These are phyloP conservation scores for Drosophila baimaii DNA, from an alignment of 1,140 invertebrate species.

Conservation along the genomic window DNA sequence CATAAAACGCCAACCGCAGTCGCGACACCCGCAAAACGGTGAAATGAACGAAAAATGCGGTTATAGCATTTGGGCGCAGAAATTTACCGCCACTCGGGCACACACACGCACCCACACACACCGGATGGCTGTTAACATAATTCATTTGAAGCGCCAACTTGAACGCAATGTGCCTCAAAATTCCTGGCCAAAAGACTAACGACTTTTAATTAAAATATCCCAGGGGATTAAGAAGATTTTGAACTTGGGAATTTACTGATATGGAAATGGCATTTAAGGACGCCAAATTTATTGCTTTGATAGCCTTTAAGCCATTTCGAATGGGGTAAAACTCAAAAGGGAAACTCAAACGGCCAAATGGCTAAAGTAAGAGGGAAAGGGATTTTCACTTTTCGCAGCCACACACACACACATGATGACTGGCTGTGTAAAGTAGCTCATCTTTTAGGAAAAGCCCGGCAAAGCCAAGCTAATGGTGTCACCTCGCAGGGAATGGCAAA, in stretches of 20 bases:
- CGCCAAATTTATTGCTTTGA: conserved; percentile 15
- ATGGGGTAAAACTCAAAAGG: background rate
- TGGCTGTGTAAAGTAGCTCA: conserved; percentile 29
- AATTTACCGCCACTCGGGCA: conserved; percentile 32
- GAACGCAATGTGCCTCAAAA: conserved; percentile 26
- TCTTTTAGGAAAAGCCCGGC: conserved; percentile 13
- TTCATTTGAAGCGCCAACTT: conserved; percentile 40
- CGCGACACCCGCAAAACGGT: conserved; percentile 50
- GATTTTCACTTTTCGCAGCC: conserved; percentile 6
- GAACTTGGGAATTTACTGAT: conserved; percentile 32
- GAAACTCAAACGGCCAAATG: background rate
- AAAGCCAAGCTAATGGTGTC: conserved; percentile 46
- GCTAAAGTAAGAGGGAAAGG: background rate
- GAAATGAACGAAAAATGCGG: conserved; percentile 58
- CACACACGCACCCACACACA: background rate
- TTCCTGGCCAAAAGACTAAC: conserved; percentile 41
- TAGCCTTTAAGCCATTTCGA: background rate
- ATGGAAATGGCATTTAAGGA: conserved; percentile 24
- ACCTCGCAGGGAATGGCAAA: conserved; percentile 62
- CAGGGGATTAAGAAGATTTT: conserved; percentile 20
- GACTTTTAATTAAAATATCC: conserved; percentile 61
- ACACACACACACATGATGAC: conserved; percentile 14
- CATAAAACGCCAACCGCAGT: conserved; percentile 54
- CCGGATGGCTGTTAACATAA: conserved; percentile 51
- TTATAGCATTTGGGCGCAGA: conserved; percentile 30